A percentile compares a stretch with the other conserved stretches of the same genome.
Evolutionary conservation across 2,113 vertebrate genomes (phyloP).

Genomic region (Hippolais icterina): DNA sequence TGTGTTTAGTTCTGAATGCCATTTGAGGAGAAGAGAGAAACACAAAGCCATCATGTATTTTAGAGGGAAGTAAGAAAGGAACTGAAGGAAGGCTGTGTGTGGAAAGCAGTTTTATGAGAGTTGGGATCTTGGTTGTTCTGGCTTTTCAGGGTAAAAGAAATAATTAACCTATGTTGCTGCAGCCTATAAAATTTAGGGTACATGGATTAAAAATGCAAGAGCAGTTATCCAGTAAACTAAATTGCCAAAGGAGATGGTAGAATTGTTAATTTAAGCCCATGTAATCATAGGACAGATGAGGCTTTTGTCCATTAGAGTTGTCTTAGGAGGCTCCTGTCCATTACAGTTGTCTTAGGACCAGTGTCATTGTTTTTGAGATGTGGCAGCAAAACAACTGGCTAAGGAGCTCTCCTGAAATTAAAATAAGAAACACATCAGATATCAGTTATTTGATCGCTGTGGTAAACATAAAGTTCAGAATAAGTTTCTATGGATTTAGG

Average conservation of each 20-base stretch:
- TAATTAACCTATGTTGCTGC: background rate
- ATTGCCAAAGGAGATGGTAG: background rate
- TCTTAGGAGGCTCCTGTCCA: background rate
- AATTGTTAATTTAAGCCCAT: background rate
- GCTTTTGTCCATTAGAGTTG: background rate
- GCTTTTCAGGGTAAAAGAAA: background rate
- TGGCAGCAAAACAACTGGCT: background rate
- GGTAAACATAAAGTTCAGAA: background rate
- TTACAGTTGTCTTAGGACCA: background rate
- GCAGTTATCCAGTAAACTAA: background rate
- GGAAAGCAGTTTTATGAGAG: background rate
- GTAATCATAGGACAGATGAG: background rate
- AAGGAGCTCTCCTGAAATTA: background rate
- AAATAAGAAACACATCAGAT: background rate
- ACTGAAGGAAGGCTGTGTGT: background rate
- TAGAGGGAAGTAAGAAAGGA: background rate
- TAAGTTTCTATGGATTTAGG: background rate
- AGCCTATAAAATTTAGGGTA: background rate
- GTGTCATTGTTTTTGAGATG: background rate
- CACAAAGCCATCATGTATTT: background rate
- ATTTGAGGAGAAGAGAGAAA: background rate
- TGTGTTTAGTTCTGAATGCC: background rate
- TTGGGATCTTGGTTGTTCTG: background rate
- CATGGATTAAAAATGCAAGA: background rate
- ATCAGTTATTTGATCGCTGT: background rate